A percentile compares a stretch with the other conserved stretches of the same genome.
Evolutionary conservation across 1,140 invertebrate genomes (phyloP).

Genomic region (Papilio aristodemus): DNA sequence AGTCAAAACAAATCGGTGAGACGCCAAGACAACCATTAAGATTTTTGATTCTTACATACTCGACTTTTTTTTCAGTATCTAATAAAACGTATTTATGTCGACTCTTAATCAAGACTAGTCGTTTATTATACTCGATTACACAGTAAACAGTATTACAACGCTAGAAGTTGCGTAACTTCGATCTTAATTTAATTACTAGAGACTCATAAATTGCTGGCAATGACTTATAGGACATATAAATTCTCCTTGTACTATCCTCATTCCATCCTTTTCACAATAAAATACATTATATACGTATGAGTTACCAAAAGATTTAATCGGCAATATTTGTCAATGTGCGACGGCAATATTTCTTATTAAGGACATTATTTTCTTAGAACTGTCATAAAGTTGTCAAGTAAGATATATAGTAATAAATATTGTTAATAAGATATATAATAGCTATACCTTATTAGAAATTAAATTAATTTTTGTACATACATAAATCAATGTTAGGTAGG

Average conservation of each 20-base stretch:
- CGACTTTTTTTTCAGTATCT: too few relatives aligned
- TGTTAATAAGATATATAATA: not conserved
- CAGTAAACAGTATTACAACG: not conserved
- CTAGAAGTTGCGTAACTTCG: constrained; percentile 1
- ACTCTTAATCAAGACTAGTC: not conserved
- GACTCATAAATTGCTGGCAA: not conserved
- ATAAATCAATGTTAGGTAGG: too few relatives aligned
- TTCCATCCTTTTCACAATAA: not conserved
- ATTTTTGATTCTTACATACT: too few relatives aligned
- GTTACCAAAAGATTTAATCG: not conserved
- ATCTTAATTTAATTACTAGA: constrained; percentile 5
- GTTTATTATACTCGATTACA: not conserved
- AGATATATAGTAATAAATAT: constrained; percentile 7
- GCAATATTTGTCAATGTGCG: not conserved
- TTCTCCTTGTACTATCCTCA: not conserved
- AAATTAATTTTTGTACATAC: too few relatives aligned
- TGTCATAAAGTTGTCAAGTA: constrained; percentile 8
- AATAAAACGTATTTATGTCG: not conserved
- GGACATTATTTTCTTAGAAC: not conserved
- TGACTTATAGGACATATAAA: not conserved
- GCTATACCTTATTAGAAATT: too few relatives aligned
- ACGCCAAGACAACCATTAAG: too few relatives aligned
- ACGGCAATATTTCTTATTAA: not conserved
- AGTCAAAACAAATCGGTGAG: too few relatives aligned
- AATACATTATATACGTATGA: too few relatives aligned